A percentile compares a stretch with the other conserved stretches of the same genome.
Evolutionary conservation across 2,113 vertebrate species (phyloP).

Genomic region (Pterophyllum scalare): DNA sequence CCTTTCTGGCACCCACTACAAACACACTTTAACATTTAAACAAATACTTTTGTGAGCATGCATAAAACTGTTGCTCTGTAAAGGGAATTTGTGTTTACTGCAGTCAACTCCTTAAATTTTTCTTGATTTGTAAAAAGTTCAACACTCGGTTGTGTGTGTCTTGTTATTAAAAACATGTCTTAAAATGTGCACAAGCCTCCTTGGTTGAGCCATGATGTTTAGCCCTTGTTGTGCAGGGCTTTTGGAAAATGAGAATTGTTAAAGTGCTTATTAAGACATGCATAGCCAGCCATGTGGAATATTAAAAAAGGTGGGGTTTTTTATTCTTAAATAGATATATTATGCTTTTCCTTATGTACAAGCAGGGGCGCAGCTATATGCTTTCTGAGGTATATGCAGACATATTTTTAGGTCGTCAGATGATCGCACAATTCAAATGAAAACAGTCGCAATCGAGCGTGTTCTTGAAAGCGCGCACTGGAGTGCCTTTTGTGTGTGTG

Average conservation of each 20-base stretch:
- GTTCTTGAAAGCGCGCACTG: too few relatives aligned
- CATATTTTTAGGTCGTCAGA: too few relatives aligned
- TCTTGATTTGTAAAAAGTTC: not conserved
- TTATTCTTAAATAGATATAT: not conserved
- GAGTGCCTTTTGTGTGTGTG: too few relatives aligned
- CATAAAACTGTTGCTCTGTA: not conserved
- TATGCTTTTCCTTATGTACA: not conserved
- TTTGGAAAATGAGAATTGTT: not conserved
- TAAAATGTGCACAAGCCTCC: not conserved
- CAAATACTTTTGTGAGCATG: not conserved
- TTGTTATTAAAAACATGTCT: not conserved
- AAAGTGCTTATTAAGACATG: not conserved
- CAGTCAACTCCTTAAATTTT: not conserved
- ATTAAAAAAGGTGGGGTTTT: not conserved
- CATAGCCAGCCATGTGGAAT: not conserved
- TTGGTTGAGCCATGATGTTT: not conserved
- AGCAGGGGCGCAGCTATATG: too few relatives aligned
- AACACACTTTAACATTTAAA: not conserved
- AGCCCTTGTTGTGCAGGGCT: not conserved
- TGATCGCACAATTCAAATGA: too few relatives aligned
- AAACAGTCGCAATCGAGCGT: too few relatives aligned
- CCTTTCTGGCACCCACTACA: not conserved
- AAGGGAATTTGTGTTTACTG: not conserved
- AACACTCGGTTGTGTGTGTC: not conserved
- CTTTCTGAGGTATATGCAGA: too few relatives aligned